phyloP scores from a whole-genome alignment of 1,140 invertebrate genomes.

The Diorhabda elongata region DNA sequence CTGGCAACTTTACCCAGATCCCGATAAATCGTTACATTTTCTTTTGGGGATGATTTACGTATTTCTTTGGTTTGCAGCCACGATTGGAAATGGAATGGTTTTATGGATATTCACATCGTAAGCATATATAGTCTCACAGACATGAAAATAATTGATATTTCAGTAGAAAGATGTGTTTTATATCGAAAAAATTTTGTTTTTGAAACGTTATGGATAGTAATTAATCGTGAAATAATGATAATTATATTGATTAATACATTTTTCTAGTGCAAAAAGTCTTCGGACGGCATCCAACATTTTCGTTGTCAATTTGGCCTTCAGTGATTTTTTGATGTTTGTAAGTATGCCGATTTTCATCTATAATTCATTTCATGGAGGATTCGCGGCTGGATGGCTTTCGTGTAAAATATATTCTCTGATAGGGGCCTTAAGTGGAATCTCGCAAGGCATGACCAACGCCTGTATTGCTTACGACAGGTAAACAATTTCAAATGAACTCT shows the following conservation, averaged over 20 bases:
- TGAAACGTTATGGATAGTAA: not conserved
- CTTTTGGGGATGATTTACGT: slow-evolving; percentile 76
- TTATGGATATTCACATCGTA: slow-evolving; percentile 80
- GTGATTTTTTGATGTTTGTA: slow-evolving; percentile 84
- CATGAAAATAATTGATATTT: slow-evolving; percentile 72
- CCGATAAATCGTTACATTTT: slow-evolving; percentile 77
- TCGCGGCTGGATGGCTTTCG: slow-evolving; percentile 64
- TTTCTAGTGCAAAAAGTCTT: slow-evolving; percentile 70
- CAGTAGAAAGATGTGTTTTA: slow-evolving; percentile 69
- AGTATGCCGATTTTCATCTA: slow-evolving; percentile 85
- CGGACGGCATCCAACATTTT: slow-evolving; percentile 88
- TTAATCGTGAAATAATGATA: not conserved
- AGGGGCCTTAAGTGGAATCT: slow-evolving; percentile 75
- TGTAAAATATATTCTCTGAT: slow-evolving; percentile 76
- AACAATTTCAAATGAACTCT: not conserved
- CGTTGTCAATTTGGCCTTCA: slow-evolving; percentile 80
- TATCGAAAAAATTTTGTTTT: not conserved
- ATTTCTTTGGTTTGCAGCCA: slow-evolving; percentile 70
- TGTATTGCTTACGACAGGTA: slow-evolving; percentile 17
- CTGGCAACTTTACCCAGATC: slow-evolving; percentile 75
- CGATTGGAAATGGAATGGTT: slow-evolving; percentile 82
- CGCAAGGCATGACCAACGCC: slow-evolving; percentile 53
- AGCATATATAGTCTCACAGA: slow-evolving; percentile 55
- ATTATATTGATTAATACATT: too few relatives aligned
- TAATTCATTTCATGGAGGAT: slow-evolving; percentile 76